These are phyloP conservation scores for Adelosebastes latens DNA, from an alignment of 2,797 vertebrate species.

Conservation along the genomic window DNA sequence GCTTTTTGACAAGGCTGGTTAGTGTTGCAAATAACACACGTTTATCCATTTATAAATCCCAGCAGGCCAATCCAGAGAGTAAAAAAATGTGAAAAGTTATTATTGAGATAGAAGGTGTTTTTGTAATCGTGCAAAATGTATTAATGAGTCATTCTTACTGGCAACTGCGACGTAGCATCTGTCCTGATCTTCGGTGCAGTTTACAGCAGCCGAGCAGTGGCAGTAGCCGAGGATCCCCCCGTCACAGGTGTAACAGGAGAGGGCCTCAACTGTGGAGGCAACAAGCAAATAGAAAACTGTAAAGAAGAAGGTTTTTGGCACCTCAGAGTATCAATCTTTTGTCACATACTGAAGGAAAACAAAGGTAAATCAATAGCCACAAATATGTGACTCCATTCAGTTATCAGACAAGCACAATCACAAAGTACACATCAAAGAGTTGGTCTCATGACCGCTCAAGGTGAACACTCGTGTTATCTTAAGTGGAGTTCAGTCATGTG, in stretches of 20 bases:
- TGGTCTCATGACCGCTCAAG: constrained; percentile 19
- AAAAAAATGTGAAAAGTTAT: not conserved
- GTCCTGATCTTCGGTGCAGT: not conserved
- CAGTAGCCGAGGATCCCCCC: constrained; percentile 34
- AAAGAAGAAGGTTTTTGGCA: not conserved
- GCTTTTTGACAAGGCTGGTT: not conserved
- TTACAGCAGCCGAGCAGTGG: accelerated
- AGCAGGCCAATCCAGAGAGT: not conserved
- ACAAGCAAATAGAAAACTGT: not conserved
- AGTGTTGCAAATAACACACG: not conserved
- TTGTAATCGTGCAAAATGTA: not conserved
- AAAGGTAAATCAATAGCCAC: not conserved
- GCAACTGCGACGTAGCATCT: constrained; percentile 46
- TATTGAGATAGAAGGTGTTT: not conserved
- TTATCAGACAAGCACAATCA: constrained; percentile 30
- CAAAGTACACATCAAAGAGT: constrained; percentile 5
- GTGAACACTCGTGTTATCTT: not conserved
- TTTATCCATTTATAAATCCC: not conserved
- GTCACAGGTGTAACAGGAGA: constrained; percentile 61
- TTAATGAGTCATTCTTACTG: constrained; percentile 41
- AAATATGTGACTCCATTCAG: not conserved
- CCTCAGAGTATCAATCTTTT: not conserved
- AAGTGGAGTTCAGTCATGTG: not conserved
- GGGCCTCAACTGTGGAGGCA: constrained; percentile 49
- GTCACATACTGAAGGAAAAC: not conserved